phyloP scores from a whole-genome alignment of 2,113 vertebrate species.

The Coracopsis vasa region DNA sequence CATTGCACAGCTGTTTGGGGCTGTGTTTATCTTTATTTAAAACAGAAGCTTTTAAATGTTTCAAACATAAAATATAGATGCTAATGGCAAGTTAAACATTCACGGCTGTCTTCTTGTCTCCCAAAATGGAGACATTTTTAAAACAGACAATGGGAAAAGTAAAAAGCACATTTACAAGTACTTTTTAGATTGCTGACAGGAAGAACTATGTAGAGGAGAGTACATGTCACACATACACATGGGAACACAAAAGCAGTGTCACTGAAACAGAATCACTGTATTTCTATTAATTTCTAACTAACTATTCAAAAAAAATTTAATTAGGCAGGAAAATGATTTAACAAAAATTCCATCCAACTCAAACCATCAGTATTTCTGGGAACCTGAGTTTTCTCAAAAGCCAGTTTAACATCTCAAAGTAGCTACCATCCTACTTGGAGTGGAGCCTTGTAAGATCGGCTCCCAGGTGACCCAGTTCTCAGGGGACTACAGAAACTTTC shows the following conservation, averaged over 20 bases:
- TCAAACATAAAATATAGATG: constrained; percentile 57
- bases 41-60: constrained; percentile 71
- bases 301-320: background rate
- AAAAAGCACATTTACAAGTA: constrained; percentile 12
- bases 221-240: background rate
- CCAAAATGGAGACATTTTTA: constrained; percentile 24
- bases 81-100: constrained; percentile 47
- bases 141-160: constrained; percentile 32
- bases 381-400: background rate
- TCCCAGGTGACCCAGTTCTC: background rate
- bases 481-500: background rate
- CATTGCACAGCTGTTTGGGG: constrained; percentile 50
- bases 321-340: background rate
- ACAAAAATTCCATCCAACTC: background rate
- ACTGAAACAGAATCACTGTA: background rate
- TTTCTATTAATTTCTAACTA: background rate
- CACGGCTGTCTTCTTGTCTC: constrained; percentile 2
- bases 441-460: background rate
- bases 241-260: background rate
- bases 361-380: background rate
- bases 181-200: background rate
- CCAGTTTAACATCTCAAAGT: background rate
- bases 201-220: background rate
- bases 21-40: constrained; percentile 71
- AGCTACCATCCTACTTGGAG: background rate